Evolutionary conservation across 2,888 invertebrate genomes (phyloP).

Genomic region (Sphaeridia pumilis): DNA sequence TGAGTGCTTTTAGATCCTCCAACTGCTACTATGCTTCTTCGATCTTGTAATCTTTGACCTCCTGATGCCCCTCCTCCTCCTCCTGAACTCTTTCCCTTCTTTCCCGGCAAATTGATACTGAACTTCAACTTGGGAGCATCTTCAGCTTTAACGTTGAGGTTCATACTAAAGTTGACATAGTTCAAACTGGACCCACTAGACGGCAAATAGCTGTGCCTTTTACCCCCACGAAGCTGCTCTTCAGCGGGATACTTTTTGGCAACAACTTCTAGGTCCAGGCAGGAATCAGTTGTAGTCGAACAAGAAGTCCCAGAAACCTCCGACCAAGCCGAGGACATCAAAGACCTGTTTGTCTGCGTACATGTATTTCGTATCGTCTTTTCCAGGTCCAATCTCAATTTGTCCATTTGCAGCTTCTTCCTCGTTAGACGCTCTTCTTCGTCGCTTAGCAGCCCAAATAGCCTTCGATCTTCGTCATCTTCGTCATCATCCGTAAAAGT

Average conservation of each 20-base stretch:
- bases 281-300: conserved; percentile 13
- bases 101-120: conserved; percentile 6
- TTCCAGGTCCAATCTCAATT: conserved; percentile 10
- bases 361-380: conserved; percentile 8
- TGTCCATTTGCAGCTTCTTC: conserved; percentile 7
- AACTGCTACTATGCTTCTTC: too few relatives aligned
- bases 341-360: conserved; percentile 14
- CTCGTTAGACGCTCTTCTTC: conserved; percentile 4
- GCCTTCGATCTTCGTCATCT: conserved; percentile 6
- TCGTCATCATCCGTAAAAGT: conserved; percentile 1
- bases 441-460: conserved; percentile 1
- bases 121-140: conserved; percentile 12
- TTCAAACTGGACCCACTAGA: conserved; percentile 13
- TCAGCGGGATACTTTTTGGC: conserved; percentile 19
- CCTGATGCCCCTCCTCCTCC: conserved; percentile 5
- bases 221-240: neutral
- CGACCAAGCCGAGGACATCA: conserved; percentile 12
- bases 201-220: conserved; percentile 8
- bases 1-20: too few relatives aligned
- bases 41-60: too few relatives aligned
- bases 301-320: conserved; percentile 3
- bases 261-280: conserved; percentile 32
- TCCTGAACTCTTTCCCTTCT: neutral
- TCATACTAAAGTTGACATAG: conserved; percentile 12
- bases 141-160: conserved; percentile 8